Conservation (phyloP, 2,888 invertebrate species). For the Bimastos eiseni region DNA sequence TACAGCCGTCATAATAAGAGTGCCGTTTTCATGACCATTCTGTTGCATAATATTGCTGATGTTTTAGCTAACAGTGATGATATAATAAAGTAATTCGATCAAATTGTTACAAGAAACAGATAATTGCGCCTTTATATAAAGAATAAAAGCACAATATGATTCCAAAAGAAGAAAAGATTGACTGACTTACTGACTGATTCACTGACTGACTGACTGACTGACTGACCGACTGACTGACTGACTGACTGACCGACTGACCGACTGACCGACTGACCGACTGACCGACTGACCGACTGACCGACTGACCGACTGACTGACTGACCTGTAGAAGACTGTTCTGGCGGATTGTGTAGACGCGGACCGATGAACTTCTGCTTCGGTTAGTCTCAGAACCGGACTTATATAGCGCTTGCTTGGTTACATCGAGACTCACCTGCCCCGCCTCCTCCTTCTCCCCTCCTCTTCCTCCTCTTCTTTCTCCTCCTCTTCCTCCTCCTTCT, state of each 20-base stretch:
- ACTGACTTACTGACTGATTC: no score
- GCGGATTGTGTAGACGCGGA: background rate
- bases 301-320: background rate
- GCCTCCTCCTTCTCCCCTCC: background rate
- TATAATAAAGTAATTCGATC: background rate
- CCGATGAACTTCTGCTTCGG: background rate
- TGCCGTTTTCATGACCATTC: background rate
- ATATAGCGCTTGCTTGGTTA: background rate
- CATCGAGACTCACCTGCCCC: background rate
- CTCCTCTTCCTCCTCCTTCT: background rate
- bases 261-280: no score
- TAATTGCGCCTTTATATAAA: background rate
- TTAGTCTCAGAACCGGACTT: background rate
- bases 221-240: no score
- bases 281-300: no score
- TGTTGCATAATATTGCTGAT: background rate
- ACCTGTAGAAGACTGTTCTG: background rate
- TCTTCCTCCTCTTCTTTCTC: no score
- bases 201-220: no score
- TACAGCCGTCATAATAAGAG: background rate
- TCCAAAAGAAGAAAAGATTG: background rate
- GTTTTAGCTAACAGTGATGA: no score
- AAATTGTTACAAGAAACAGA: background rate
- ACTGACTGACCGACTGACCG: no score
- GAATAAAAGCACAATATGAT: background rate